phyloP scores from a whole-genome alignment of 2,888 invertebrate species.

The Drosophila demipolita region DNA sequence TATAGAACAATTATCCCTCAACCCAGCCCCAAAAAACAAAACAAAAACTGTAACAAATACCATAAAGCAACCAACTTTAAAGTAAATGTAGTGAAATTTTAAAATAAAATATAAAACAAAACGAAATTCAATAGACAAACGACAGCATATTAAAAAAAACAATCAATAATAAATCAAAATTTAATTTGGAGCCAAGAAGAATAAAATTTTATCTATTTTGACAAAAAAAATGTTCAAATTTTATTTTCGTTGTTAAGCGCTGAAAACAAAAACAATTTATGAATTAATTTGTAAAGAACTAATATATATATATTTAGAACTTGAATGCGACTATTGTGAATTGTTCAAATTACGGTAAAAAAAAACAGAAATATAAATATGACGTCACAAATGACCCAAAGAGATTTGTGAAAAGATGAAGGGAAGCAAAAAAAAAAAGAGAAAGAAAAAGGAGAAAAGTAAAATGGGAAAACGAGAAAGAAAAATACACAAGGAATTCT shows the following conservation, averaged over 20 bases:
- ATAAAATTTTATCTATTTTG: slow-evolving; percentile 44
- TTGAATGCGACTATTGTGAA: slow-evolving; percentile 80
- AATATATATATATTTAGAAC: slow-evolving; percentile 52
- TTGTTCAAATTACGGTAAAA: slow-evolving; percentile 81
- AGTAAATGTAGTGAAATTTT: slow-evolving; percentile 72
- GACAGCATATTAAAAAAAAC: neutral
- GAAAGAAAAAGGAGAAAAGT: slow-evolving; percentile 20
- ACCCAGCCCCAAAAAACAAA: slow-evolving; percentile 53
- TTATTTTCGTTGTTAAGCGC: slow-evolving; percentile 67
- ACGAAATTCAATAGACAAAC: slow-evolving; percentile 5
- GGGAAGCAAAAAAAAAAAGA: slow-evolving; percentile 15
- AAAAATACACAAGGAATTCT: slow-evolving; percentile 81
- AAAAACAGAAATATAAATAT: slow-evolving; percentile 33
- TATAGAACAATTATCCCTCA: slow-evolving; percentile 75
- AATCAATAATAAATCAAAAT: slow-evolving; percentile 25
- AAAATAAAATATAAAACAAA: slow-evolving; percentile 39
- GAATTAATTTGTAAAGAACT: slow-evolving; percentile 62
- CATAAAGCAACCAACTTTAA: slow-evolving; percentile 71
- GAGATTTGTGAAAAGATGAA: slow-evolving; percentile 8
- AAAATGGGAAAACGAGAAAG: slow-evolving; percentile 34
- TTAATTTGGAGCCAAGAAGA: slow-evolving; percentile 75
- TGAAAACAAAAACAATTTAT: slow-evolving; percentile 53
- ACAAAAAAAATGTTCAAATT: slow-evolving; percentile 68
- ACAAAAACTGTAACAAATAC: slow-evolving; percentile 63
- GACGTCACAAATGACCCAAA: slow-evolving; percentile 68